Percentiles rank a stretch among this genome's conserved stretches.
Evolutionary conservation across 2,888 invertebrate species (phyloP).

Genomic region (Ferrisia virgata): DNA sequence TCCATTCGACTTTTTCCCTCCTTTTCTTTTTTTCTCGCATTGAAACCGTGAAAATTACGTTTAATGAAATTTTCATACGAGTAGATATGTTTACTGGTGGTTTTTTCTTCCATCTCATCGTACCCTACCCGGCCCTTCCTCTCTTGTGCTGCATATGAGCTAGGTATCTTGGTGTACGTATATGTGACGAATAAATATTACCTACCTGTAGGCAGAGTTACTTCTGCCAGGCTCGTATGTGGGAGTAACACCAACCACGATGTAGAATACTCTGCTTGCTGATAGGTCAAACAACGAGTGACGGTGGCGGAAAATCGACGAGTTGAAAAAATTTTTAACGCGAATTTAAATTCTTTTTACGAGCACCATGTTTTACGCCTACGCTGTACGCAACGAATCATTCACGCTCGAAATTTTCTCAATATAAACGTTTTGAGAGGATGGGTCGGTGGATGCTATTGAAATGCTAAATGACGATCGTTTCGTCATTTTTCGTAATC

Average conservation of each 20-base stretch:
- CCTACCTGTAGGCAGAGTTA: background rate
- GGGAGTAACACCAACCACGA: background rate
- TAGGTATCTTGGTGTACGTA: no score
- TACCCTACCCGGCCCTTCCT: background rate
- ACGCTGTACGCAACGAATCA: background rate
- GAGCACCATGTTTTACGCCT: background rate
- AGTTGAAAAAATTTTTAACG: conserved; percentile 5
- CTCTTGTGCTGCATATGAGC: no score
- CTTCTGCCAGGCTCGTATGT: no score
- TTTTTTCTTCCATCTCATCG: background rate
- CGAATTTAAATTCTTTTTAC: background rate
- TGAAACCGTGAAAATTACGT: conserved; percentile 16
- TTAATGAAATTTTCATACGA: background rate
- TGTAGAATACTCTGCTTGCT: no score
- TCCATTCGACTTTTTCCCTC: background rate
- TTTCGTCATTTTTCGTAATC: background rate
- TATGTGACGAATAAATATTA: background rate
- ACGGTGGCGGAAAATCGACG: background rate
- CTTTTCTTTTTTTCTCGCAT: background rate
- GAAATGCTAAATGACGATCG: background rate
- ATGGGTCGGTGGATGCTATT: background rate
- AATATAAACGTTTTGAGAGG: background rate
- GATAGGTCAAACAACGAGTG: no score
- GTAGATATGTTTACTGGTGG: background rate
- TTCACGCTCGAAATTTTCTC: background rate